Percentiles rank a stretch among this genome's conserved stretches.
Conservation (phyloP, 2,888 invertebrate species). For the Marronus borbonicus region DNA sequence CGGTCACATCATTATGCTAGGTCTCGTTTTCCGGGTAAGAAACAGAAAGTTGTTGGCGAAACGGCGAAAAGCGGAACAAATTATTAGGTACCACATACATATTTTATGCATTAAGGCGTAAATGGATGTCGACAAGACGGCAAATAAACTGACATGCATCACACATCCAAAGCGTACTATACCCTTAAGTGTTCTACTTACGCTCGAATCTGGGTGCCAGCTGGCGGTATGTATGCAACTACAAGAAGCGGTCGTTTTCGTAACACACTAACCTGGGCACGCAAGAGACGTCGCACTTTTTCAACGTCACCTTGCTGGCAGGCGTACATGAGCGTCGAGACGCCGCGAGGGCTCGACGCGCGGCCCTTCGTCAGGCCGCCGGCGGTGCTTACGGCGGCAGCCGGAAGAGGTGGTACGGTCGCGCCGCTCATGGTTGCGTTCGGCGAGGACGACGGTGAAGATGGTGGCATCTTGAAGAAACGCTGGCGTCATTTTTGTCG, state of each 20-base stretch:
- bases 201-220: not conserved
- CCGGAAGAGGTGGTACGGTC: not conserved
- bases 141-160: conserved; percentile 10
- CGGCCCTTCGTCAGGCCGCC: conserved; percentile 52
- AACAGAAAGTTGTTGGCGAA: not conserved
- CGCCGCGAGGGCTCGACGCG: conserved; percentile 69
- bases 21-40: not conserved
- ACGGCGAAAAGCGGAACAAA: conserved; percentile 14
- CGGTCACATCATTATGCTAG: not conserved
- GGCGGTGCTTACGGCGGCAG: conserved; percentile 52
- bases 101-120: conserved; percentile 15
- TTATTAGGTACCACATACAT: not conserved
- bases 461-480: not conserved
- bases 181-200: conserved; percentile 49
- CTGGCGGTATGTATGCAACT: not conserved
- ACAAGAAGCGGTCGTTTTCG: conserved; percentile 27
- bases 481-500: conserved; percentile 33
- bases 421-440: conserved; percentile 56
- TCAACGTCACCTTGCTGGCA: conserved; percentile 90
- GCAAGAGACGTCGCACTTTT: conserved; percentile 82
- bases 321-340: conserved; percentile 92
- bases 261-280: conserved; percentile 79
- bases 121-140: not conserved
- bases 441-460: conserved; percentile 10
- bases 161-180: not conserved